Evolutionary conservation across 2,113 vertebrate genomes (phyloP).

Genomic region (human (Homo sapiens)): GRCh38 chr7:121646001-121646500

Average conservation of each 20-base stretch:
- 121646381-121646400: neutral
- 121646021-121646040: neutral
- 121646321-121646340: neutral
- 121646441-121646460: neutral
- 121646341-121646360: neutral
- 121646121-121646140: neutral
- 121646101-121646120: neutral
- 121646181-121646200: neutral
- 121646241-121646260: neutral
- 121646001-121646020: neutral
- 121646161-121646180: neutral
- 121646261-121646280: neutral
- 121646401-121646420: neutral
- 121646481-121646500: neutral
- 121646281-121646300: neutral
- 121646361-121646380: neutral
- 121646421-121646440: neutral
- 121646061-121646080: neutral
- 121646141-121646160: neutral
- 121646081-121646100: neutral
- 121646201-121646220: neutral
- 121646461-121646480: neutral
- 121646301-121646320: neutral
- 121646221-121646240: neutral
- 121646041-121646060: neutral